Percentiles rank a stretch among this genome's conserved stretches.
phyloP scores from a whole-genome alignment of 30 jellyfish, hydroid and myxozoan genomes.

The Catostylus mosaicus region DNA sequence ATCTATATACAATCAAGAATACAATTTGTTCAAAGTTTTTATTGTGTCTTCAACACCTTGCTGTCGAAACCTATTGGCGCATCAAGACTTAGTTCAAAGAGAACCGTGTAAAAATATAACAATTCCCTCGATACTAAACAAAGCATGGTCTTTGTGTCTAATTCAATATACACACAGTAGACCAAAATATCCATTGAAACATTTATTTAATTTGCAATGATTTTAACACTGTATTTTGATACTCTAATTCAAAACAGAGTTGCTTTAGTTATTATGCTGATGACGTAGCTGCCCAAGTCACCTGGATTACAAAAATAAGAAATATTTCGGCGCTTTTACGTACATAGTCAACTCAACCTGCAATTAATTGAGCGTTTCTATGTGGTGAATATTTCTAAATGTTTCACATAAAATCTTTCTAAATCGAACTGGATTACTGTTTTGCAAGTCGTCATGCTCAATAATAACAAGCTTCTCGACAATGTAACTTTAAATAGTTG shows the following conservation, averaged over 20 bases:
- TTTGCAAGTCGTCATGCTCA: background rate
- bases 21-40: too few species aligned
- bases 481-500: background rate
- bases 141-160: background rate
- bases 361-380: background rate
- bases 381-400: background rate
- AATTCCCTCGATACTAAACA: too few species aligned
- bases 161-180: background rate
- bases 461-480: background rate
- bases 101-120: too few species aligned
- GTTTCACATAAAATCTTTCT: background rate
- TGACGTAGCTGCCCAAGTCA: background rate
- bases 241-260: background rate
- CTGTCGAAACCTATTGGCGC: too few species aligned
- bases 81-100: too few species aligned
- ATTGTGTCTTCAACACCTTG: too few species aligned
- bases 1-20: too few species aligned
- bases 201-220: background rate
- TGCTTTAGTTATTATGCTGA: too few species aligned
- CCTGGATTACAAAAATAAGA: background rate
- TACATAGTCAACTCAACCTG: background rate
- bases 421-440: background rate
- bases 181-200: background rate
- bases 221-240: background rate
- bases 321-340: slow-evolving; percentile 4